These are phyloP conservation scores for Triplophysa tibetana DNA, from an alignment of 2,113 vertebrate genomes.

Conservation along the genomic window DNA sequence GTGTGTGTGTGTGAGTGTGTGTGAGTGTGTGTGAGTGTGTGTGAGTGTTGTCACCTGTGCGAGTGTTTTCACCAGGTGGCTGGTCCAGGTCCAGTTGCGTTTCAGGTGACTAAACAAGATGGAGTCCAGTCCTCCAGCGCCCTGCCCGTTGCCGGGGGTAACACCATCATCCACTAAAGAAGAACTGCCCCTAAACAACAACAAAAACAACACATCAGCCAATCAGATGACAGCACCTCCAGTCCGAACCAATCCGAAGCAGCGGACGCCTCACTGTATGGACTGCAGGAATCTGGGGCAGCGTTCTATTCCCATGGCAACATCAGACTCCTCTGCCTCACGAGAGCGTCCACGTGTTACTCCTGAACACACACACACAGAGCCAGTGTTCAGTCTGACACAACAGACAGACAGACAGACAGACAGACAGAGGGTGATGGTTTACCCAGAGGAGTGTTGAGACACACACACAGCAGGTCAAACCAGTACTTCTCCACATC, in stretches of 20 bases:
- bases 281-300: slow-evolving; percentile 30
- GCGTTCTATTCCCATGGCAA: not conserved
- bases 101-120: slow-evolving; percentile 92
- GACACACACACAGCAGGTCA: slow-evolving; percentile 93
- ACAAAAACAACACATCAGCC: slow-evolving; percentile 12
- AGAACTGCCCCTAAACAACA: slow-evolving; percentile 75
- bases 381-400: no score
- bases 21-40: not conserved
- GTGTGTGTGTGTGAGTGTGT: not conserved
- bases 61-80: slow-evolving; percentile 77
- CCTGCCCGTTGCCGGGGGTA: slow-evolving; percentile 86
- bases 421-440: not conserved
- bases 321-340: not conserved
- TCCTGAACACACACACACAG: slow-evolving; percentile 20
- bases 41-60: not conserved
- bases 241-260: slow-evolving; percentile 3
- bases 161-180: slow-evolving; percentile 82
- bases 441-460: slow-evolving; percentile 64
- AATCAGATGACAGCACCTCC: not conserved
- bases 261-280: slow-evolving; percentile 11
- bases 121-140: slow-evolving; percentile 90
- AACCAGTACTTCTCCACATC: slow-evolving; percentile 95
- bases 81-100: slow-evolving; percentile 97
- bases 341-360: slow-evolving; percentile 17
- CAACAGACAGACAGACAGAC: not conserved